Evolutionary conservation across 2,797 vertebrate species (phyloP), one percentile per base, ranked within the genome.

Genomic region (Mionectes olivaceus): DNA sequence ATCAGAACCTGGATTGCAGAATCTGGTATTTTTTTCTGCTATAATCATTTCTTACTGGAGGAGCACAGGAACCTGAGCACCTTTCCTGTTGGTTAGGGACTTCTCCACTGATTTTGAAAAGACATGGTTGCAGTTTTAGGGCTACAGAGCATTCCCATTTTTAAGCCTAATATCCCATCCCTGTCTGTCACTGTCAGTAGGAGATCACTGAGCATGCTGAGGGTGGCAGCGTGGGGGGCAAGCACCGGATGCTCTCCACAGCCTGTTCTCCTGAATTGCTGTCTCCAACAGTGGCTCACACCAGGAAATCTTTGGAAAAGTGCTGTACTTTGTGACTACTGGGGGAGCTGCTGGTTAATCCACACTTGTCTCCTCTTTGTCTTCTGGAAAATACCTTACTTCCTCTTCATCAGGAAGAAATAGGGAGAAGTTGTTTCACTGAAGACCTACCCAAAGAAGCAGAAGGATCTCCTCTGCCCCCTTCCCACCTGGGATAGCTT

Each of bases 251-350:
- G 5, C 2, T 30, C 44, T 80, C 25, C 4, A 5, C 17, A 70
- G 33, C 12, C 55, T 63, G 28, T 11, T 64, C 69, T 50, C 0
- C 0, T 4, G 5, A 15, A 30, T 13, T 46, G 1, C n/a, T 12
- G 0, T 17, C n/a, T 53, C 24, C 9, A 2, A 22, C 60, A 55
- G 35, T 1, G 4, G 44, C 44, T 82, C n/a, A n/a, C 32, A 43
- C 30, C 47, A 83, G 30, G 25, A 85, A 47, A 61, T 35, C 46
- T 76, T 60, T 32, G 39, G 27, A 37, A 33, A 84, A 89, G 27
- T 19, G 2, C 27, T 53, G 37, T 17, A 9, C 21, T 53, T 8
- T 21, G 16, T 69, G 32, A 21, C n/a, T 47, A 19, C 22, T 7
- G 4, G 32, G 27, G 13, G 78, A 79, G 50, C 22, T 65, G 39